Base-by-base conservation (phyloP, 2,888 invertebrate genomes). In the Nomada lathburiana region DNA sequence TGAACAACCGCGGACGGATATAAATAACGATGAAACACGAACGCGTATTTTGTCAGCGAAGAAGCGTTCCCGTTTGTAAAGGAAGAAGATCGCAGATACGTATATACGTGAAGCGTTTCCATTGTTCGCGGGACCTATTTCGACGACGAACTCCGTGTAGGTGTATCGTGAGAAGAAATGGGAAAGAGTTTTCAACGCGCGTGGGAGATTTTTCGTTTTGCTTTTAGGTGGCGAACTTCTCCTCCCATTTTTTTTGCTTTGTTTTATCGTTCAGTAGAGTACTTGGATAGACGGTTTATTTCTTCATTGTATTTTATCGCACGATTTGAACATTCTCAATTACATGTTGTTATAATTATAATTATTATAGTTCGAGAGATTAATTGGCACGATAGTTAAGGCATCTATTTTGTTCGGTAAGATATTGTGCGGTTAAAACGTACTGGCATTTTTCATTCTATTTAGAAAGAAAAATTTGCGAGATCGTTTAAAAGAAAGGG, bases 11-110 rank as follows among this genome's bases (percentile, higher is more conserved):
- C 64, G 20, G 20, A 42, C n/a, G 57, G 65, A 57, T 83, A 83
- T 83, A 83, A 83, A 83, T 83, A 83, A 83, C 83, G 50, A 76
- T 67, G 83, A 70, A 65, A 74, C 83, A 83, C 70, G 72, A 78
- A 73, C 64, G 29, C 23, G 50, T 20, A 77, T 83, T 83, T 73
- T 77, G 52, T 55, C 76, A 47, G 59, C 26, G 52, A 50, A 13
- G n/a, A 10, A 26, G 44, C n/a, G 59, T 60, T 59, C 59, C 5
- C 13, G 13, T 60, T n/a, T 47, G 36, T 36, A 36, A 36, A 36
- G 7, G 26, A 63, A 10, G 63, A 26, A 44, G 63, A 64, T 53
- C 52, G 23, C 52, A 47, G 62, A 65, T 62, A 67, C 13, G 50
- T 36, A 29, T 59, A n/a, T 29, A 60, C 16, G 16, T 29, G 11